Conservation (phyloP, 2,797 vertebrate species). For the Sardinella longiceps region DNA sequence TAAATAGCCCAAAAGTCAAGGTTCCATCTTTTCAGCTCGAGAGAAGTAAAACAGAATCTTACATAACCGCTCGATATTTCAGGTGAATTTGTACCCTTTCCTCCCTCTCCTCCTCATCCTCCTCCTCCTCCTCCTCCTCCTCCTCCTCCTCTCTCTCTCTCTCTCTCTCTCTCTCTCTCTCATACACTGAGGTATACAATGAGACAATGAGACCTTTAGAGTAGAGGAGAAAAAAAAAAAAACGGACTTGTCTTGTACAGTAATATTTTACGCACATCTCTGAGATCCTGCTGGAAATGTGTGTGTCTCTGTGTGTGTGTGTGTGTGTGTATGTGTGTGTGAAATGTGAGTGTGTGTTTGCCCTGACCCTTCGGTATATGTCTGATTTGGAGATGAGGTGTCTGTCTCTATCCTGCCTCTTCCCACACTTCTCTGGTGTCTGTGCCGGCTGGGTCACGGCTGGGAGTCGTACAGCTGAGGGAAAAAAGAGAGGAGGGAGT, state of each 20-base stretch:
- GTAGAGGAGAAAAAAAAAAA: background rate
- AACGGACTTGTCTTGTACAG: background rate
- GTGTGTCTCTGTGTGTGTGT: background rate
- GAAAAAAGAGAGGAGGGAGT: background rate
- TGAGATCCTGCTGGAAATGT: background rate
- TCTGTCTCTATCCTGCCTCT: background rate
- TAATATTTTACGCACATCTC: background rate
- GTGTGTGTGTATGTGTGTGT: background rate
- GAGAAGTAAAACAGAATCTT: slow-evolving; percentile 32
- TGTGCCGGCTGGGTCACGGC: background rate
- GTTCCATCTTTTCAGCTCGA: background rate
- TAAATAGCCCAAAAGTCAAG: slow-evolving; percentile 18
- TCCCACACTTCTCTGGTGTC: slow-evolving; percentile 17
- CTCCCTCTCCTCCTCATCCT: background rate
- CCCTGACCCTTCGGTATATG: background rate
- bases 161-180: background rate
- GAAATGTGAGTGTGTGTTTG: too few species aligned
- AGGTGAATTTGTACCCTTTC: background rate
- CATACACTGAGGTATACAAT: background rate
- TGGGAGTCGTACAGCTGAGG: background rate
- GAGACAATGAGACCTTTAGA: background rate
- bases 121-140: background rate
- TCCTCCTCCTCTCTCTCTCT: background rate
- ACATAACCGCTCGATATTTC: slow-evolving; percentile 34
- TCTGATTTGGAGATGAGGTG: background rate